A percentile compares a stretch with the other conserved stretches of the same genome.
Evolutionary conservation across 2,888 invertebrate species (phyloP).

Genomic region (Rugalucina vietnamica): DNA sequence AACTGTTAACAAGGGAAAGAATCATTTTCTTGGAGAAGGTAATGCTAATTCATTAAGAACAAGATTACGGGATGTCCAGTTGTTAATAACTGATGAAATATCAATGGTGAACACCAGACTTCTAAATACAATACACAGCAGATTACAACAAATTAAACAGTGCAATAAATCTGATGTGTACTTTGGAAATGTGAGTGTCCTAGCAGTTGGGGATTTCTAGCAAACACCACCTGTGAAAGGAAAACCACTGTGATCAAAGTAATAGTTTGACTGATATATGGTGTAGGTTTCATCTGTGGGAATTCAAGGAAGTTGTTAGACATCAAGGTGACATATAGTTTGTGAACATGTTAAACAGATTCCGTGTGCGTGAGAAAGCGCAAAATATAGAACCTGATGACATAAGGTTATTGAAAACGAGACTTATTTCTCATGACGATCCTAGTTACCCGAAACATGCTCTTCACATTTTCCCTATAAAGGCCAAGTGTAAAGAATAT

Average conservation of each 20-base stretch:
- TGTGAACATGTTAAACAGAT: conserved; percentile 1
- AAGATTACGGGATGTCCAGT: neutral
- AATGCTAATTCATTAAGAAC: neutral
- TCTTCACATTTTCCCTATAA: conserved; percentile 1
- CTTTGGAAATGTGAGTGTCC: conserved; percentile 78
- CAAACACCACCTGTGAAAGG: conserved; percentile 76
- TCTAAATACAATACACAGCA: conserved; percentile 71
- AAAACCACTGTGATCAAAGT: conserved; percentile 45
- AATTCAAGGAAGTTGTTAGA: conserved; percentile 13
- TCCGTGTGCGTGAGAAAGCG: neutral
- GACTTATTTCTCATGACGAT: neutral
- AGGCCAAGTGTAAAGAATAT: conserved; percentile 2
- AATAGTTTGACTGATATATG: conserved; percentile 11
- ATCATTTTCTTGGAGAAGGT: neutral
- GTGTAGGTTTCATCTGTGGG: conserved; percentile 12
- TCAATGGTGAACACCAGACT: conserved; percentile 33
- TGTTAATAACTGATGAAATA: neutral
- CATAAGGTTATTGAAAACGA: neutral
- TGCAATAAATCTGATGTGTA: conserved; percentile 38
- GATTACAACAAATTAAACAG: conserved; percentile 73
- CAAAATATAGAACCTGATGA: neutral
- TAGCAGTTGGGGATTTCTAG: conserved; percentile 79
- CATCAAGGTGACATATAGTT: conserved; percentile 19
- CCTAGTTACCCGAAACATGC: conserved; percentile 2
- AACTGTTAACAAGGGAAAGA: neutral